Percentiles rank a stretch among this genome's conserved stretches.
phyloP scores from a whole-genome alignment of 1,140 invertebrate species.

The Drosophila takahashii region DNA sequence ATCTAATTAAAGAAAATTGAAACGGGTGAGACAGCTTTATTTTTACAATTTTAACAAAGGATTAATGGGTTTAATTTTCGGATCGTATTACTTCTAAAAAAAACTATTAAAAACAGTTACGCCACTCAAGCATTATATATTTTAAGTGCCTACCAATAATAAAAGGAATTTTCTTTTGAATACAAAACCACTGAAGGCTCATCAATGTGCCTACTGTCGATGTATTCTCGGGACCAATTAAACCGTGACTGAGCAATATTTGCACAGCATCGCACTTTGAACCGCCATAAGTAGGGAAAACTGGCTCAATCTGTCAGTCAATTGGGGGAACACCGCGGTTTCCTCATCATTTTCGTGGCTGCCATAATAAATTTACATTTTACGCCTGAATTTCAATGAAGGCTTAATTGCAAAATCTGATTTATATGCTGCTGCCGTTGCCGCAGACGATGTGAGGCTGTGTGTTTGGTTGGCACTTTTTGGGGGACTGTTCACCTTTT shows the following conservation, averaged over 20 bases:
- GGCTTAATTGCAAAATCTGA: constrained; percentile 66
- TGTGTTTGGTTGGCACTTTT: background rate
- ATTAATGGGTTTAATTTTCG: too few species aligned
- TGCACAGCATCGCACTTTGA: background rate
- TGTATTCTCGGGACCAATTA: constrained; percentile 6
- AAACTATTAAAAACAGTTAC: too few species aligned
- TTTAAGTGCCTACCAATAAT: too few species aligned
- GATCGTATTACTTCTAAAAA: too few species aligned
- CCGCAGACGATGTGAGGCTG: constrained; percentile 2
- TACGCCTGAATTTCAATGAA: constrained; percentile 56
- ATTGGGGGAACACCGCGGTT: background rate
- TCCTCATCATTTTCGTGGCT: constrained; percentile 14
- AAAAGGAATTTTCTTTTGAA: too few species aligned
- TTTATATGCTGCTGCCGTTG: constrained; percentile 41
- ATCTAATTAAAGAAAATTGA: too few species aligned
- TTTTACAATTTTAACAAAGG: too few species aligned
- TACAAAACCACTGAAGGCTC: background rate
- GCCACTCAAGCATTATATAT: background rate
- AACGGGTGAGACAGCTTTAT: too few species aligned
- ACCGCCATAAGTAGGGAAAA: constrained; percentile 4
- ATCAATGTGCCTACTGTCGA: too few species aligned
- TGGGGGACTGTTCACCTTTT: constrained; percentile 2
- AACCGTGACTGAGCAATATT: constrained; percentile 11
- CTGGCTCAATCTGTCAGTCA: constrained; percentile 29
- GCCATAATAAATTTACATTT: constrained; percentile 59